Conservation (phyloP, 2,888 invertebrate genomes). For the Erebia epiphron region DNA sequence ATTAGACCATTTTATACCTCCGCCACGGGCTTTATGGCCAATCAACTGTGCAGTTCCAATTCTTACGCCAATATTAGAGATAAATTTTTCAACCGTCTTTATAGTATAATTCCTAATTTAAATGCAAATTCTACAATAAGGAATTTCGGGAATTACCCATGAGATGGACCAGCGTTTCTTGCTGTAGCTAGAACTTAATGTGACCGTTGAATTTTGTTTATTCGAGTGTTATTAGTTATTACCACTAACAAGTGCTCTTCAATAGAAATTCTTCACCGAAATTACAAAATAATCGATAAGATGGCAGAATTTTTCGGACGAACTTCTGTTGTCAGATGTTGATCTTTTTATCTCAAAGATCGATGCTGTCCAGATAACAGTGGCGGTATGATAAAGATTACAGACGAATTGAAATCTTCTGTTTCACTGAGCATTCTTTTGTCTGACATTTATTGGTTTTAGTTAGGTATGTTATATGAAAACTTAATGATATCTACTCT, state of each 20-base stretch:
- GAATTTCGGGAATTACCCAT: background rate
- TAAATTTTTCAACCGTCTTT: constrained; percentile 25
- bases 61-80: constrained; percentile 16
- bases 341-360: constrained; percentile 35
- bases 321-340: constrained; percentile 22
- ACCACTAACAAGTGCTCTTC: background rate
- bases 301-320: background rate
- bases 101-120: constrained; percentile 23
- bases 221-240: no score
- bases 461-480: background rate
- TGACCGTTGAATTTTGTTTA: no score
- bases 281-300: background rate
- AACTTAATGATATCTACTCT: background rate
- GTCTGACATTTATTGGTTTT: background rate
- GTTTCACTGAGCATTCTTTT: background rate
- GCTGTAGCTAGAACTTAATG: no score
- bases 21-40: constrained; percentile 45
- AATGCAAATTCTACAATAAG: background rate
- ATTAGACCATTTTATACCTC: constrained; percentile 59
- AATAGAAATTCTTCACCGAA: background rate
- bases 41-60: constrained; percentile 36
- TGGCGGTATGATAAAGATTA: background rate
- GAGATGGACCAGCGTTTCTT: background rate
- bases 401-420: background rate
- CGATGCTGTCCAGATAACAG: constrained; percentile 48